phyloP scores from a whole-genome alignment of 2,797 vertebrate genomes.

The Megaceryle alcyon region DNA sequence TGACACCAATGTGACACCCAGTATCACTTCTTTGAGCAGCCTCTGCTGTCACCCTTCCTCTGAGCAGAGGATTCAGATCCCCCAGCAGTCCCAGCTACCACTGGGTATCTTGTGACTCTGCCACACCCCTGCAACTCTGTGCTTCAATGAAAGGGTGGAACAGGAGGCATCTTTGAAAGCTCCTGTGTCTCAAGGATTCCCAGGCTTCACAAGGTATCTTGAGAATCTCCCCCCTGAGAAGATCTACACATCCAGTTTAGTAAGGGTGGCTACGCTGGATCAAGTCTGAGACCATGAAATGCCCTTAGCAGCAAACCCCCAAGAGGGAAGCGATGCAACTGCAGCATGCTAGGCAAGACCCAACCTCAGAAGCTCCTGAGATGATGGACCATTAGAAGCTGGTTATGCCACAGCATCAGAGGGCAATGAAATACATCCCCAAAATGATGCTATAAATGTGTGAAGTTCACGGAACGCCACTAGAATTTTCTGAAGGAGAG shows the following conservation, averaged over 20 bases:
- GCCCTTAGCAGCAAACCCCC: neutral
- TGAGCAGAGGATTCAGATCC: neutral
- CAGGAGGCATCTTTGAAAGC: neutral
- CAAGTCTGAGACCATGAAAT: neutral
- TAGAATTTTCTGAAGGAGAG: neutral
- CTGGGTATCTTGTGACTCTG: neutral
- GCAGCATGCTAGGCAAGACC: neutral
- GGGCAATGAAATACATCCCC: neutral
- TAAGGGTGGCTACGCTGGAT: neutral
- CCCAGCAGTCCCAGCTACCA: neutral
- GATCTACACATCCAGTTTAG: neutral
- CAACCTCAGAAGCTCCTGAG: neutral
- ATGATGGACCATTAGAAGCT: neutral
- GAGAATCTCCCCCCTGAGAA: neutral
- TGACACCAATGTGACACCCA: rapidly evolving
- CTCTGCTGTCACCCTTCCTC: neutral
- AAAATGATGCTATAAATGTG: neutral
- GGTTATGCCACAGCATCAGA: neutral
- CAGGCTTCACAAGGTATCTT: neutral
- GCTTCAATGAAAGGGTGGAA: neutral
- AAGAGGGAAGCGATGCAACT: neutral
- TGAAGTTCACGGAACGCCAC: neutral
- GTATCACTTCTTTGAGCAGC: neutral
- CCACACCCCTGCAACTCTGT: neutral
- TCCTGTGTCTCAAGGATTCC: neutral